These are phyloP conservation scores for Perognathus longimembris DNA, from an alignment of 2,113 vertebrate genomes.

Conservation along the genomic window DNA sequence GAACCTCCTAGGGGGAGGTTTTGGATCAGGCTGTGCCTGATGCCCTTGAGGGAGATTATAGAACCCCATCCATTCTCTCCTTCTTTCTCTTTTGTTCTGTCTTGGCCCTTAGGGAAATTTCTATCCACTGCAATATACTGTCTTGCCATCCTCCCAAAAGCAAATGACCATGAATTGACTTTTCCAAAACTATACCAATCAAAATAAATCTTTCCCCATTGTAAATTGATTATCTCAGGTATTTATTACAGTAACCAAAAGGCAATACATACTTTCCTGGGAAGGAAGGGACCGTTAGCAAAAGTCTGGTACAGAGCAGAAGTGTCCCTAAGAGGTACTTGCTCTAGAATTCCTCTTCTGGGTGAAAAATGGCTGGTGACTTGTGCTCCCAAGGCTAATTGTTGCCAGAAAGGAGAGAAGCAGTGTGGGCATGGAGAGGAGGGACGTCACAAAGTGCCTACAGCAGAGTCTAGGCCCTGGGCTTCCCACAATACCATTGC, in stretches of 20 bases:
- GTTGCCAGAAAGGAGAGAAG: background rate
- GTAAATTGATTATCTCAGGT: background rate
- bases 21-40: no score
- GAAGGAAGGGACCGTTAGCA: background rate
- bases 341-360: background rate
- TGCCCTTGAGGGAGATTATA: background rate
- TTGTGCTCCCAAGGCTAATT: background rate
- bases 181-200: background rate
- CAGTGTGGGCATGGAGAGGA: fast-evolving
- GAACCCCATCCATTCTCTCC: background rate
- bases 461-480: background rate
- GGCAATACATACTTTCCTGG: background rate
- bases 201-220: background rate
- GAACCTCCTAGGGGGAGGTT: background rate
- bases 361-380: background rate
- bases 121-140: background rate
- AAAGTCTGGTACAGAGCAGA: fast-evolving
- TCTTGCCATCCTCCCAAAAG: background rate
- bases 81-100: background rate
- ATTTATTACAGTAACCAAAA: background rate
- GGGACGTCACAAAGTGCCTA: background rate
- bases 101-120: no score
- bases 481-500: fast-evolving
- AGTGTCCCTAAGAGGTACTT: background rate
- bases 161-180: background rate